These are phyloP conservation scores for Himalopsyche anomala DNA, from an alignment of 2,888 invertebrate species.

Conservation along the genomic window DNA sequence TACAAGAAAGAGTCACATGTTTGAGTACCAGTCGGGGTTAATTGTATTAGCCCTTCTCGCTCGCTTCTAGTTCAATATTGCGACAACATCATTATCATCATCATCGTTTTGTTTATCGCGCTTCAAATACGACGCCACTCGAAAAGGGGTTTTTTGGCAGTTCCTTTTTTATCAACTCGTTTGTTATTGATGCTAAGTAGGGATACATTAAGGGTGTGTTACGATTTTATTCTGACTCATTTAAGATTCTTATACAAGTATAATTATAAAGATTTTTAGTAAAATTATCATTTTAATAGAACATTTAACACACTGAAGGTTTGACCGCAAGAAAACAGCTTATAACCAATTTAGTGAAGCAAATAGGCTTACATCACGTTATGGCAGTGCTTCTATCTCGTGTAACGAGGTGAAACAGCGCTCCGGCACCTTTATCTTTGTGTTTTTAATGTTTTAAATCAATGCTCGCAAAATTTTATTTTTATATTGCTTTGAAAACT, in stretches of 20 bases:
- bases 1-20: conserved; percentile 3
- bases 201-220: not conserved
- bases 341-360: no score
- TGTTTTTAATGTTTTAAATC: no score
- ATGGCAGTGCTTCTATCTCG: no score
- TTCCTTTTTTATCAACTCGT: not conserved
- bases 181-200: conserved; percentile 18
- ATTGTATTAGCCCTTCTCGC: conserved; percentile 35
- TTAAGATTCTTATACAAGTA: not conserved
- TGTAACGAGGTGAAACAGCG: no score
- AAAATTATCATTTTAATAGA: no score
- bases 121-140: conserved; percentile 32
- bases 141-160: not conserved
- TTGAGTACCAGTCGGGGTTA: conserved; percentile 31
- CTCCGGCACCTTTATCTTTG: no score
- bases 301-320: no score
- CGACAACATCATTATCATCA: conserved; percentile 43
- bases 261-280: not conserved
- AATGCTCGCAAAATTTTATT: no score
- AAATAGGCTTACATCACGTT: no score
- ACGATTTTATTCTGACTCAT: not conserved
- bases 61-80: conserved; percentile 40
- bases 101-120: conserved; percentile 38
- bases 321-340: no score
- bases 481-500: no score